Evolutionary conservation across 2,797 vertebrate species (phyloP), one percentile per base, ranked within the genome.

Genomic region (Sciurus vulgaris): DNA sequence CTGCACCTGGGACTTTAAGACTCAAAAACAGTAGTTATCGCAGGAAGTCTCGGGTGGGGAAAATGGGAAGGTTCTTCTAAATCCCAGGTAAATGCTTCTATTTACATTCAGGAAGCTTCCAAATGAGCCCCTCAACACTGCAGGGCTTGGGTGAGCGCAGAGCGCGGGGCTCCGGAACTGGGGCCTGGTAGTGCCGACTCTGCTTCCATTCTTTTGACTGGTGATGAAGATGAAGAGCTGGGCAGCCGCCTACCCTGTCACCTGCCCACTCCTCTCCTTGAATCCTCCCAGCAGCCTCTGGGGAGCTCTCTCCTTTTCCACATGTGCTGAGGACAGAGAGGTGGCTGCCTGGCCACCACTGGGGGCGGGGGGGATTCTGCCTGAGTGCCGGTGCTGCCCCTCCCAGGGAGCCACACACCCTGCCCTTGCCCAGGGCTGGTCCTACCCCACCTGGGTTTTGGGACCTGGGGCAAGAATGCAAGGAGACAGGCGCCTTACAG

Each of bases 91-190:
- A 84, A 47, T 12, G 61, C 24, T 83, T 84, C 77, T 28, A 0
- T 79, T 15, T 73, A 28, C 54, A 17, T 4, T 56, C 65, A 73
- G 49, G 49, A 74, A 67, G 93, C 56, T 28, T 26, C 54, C 3
- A 17, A 22, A 63, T 5, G 8, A 26, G 72, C 51, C 41, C 33
- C 20, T 7, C 35, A 47, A 5, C 0, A 47, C 47, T 41, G 1
- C 22, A 33, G 63, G 51, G 5, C 7, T 0, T 26, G 1, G 87
- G 7, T 2, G 10, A 24, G 11, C 0, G 14, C 7, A 7, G 74
- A 12, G 22, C 49, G 49, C 47, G 51, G 24, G 59, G 59, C 54
- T 6, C 18, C 2, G 54, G 54, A 56, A 56, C 20, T 3, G 20
- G 18, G 54, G 54, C 54, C 7, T 56, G 54, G 54, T 18, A 56